A percentile compares a stretch with the other conserved stretches of the same genome.
These are phyloP conservation scores for Raja brachyura DNA, from an alignment of 2,113 vertebrate genomes.

Conservation along the genomic window DNA sequence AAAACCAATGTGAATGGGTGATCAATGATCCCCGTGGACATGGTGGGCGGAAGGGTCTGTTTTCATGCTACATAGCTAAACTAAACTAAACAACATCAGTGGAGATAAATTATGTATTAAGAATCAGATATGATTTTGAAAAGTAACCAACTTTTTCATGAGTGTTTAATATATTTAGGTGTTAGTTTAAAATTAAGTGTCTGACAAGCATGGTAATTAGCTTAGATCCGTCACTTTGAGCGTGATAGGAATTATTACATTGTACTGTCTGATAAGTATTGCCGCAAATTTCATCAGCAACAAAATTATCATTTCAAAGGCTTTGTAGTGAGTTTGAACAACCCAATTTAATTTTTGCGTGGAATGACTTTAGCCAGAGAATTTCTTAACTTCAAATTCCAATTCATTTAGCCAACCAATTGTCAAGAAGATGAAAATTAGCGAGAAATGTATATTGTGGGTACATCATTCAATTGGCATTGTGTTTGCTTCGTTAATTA, in stretches of 20 bases:
- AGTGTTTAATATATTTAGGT: neutral
- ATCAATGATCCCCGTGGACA: too few relatives aligned
- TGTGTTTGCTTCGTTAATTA: too few relatives aligned
- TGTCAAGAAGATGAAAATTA: neutral
- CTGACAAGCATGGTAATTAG: neutral
- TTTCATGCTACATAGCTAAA: too few relatives aligned
- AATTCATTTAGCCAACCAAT: neutral
- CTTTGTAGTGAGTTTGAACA: neutral
- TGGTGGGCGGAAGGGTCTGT: too few relatives aligned
- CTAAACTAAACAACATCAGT: neutral
- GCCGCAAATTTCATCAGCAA: neutral
- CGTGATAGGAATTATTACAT: neutral
- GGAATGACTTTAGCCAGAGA: neutral
- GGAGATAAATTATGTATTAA: neutral
- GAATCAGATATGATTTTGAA: neutral
- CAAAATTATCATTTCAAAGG: neutral
- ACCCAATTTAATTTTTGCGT: neutral
- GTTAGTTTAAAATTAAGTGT: neutral
- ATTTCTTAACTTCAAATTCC: neutral
- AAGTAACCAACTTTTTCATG: neutral
- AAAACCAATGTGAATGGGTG: too few relatives aligned
- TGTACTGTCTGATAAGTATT: neutral
- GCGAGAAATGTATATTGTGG: neutral
- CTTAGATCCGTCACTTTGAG: neutral
- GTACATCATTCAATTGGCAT: neutral